phyloP scores from a whole-genome alignment of 2,888 invertebrate genomes.

The Colostygia pectinataria region DNA sequence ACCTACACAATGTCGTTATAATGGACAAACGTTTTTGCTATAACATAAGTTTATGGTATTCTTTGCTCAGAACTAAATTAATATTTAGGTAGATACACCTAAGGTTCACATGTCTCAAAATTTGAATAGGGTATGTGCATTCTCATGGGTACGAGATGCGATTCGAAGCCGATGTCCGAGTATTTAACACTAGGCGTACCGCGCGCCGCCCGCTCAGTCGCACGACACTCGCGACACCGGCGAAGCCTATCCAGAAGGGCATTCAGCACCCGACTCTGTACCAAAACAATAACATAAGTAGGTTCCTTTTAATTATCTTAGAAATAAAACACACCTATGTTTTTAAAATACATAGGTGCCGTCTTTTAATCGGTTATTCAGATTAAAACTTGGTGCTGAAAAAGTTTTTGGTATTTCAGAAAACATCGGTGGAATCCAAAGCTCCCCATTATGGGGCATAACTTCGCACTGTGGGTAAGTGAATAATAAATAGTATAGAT shows the following conservation, averaged over 20 bases:
- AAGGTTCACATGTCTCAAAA: constrained; percentile 45
- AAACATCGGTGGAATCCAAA: constrained; percentile 40
- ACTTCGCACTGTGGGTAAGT: constrained; percentile 64
- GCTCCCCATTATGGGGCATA: constrained; percentile 72
- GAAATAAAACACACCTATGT: background rate
- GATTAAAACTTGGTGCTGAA: constrained; percentile 11
- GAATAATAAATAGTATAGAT: constrained; percentile 1
- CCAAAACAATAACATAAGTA: constrained; percentile 36
- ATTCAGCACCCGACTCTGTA: constrained; percentile 36
- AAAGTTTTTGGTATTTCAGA: constrained; percentile 43
- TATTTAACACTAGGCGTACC: constrained; percentile 74
- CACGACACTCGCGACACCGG: constrained; percentile 59
- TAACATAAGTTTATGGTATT: no score
- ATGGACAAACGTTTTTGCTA: no score
- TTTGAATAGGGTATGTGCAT: constrained; percentile 51
- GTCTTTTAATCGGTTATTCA: background rate
- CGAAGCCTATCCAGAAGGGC: constrained; percentile 48
- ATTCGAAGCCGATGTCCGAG: constrained; percentile 66
- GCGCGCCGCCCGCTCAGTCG: constrained; percentile 72
- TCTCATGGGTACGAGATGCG: constrained; percentile 64
- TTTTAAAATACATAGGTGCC: background rate
- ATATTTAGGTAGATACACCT: no score
- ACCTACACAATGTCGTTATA: no score
- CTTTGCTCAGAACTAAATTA: no score
- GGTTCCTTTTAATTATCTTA: constrained; percentile 13